Conservation (phyloP, 2,888 invertebrate genomes). For the Cerceris ruficornis region DNA sequence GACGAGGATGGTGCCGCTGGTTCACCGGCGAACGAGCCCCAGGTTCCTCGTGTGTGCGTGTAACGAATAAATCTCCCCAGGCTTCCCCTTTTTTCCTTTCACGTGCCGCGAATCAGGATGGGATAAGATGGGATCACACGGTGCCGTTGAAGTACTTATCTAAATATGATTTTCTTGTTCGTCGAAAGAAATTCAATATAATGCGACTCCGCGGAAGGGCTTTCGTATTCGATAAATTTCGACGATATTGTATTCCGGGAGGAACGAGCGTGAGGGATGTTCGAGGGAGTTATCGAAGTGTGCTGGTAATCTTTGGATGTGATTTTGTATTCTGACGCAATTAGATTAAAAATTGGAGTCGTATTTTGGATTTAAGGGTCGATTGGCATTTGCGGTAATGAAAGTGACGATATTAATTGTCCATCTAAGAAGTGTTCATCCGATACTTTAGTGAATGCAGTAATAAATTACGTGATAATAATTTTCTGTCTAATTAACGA, state of each 20-base stretch:
- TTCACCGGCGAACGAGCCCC: constrained; percentile 20
- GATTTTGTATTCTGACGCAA: too few species aligned
- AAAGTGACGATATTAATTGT: too few species aligned
- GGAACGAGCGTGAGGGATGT: neutral
- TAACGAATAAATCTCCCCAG: constrained; percentile 67
- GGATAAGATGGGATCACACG: constrained; percentile 52
- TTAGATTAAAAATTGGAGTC: too few species aligned
- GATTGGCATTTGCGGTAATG: too few species aligned
- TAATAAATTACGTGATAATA: too few species aligned
- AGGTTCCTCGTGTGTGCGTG: constrained; percentile 55
- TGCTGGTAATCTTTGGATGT: too few species aligned
- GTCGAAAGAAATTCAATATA: constrained; percentile 45
- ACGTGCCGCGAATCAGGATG: constrained; percentile 29
- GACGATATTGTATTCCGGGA: neutral
- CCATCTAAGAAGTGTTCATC: too few species aligned
- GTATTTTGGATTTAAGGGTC: too few species aligned
- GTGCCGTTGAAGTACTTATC: constrained; percentile 48
- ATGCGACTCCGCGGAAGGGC: constrained; percentile 7
- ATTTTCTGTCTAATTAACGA: too few species aligned
- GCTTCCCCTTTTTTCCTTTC: constrained; percentile 37
- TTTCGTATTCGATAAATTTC: neutral
- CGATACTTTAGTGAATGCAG: too few species aligned
- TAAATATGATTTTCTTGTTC: constrained; percentile 53
- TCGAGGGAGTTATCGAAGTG: too few species aligned
- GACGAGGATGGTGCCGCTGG: constrained; percentile 39